Evolutionary conservation across 2,797 vertebrate genomes (phyloP).

Genomic region (Champsocephalus gunnari): DNA sequence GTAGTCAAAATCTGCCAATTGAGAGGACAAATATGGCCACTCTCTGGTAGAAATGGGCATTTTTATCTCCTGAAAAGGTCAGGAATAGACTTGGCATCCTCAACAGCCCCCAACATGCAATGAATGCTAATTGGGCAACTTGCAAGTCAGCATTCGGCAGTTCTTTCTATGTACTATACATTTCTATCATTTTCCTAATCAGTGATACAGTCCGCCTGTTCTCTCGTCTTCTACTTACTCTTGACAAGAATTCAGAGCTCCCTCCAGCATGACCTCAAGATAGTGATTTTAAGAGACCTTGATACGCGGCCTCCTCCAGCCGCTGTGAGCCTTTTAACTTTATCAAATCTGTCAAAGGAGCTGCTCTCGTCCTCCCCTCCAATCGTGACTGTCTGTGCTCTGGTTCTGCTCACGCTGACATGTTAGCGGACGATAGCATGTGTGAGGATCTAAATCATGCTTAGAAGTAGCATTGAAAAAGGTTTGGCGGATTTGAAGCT

Average conservation of each 20-base stretch:
- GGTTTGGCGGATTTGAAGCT: too few species aligned
- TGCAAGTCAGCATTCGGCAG: too few species aligned
- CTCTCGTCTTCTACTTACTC: background rate
- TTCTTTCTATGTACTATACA: too few species aligned
- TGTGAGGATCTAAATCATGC: background rate
- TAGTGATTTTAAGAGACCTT: background rate
- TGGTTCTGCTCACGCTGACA: slow-evolving; percentile 15
- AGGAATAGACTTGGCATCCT: too few species aligned
- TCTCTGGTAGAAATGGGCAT: too few species aligned
- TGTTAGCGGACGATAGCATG: background rate
- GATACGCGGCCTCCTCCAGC: background rate
- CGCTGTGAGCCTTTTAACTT: background rate
- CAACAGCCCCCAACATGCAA: too few species aligned
- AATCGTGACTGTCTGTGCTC: background rate
- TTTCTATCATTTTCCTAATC: background rate
- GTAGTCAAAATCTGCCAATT: too few species aligned
- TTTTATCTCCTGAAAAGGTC: too few species aligned
- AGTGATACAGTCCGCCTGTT: background rate
- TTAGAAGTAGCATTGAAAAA: background rate
- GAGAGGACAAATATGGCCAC: too few species aligned
- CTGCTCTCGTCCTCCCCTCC: background rate
- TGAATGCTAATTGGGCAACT: too few species aligned
- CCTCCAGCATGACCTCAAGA: background rate
- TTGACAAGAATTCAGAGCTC: background rate
- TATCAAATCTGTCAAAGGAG: background rate